These are phyloP conservation scores for Sinocyclocheilus maitianheensis DNA, from an alignment of 2,113 vertebrate species.

Conservation along the genomic window DNA sequence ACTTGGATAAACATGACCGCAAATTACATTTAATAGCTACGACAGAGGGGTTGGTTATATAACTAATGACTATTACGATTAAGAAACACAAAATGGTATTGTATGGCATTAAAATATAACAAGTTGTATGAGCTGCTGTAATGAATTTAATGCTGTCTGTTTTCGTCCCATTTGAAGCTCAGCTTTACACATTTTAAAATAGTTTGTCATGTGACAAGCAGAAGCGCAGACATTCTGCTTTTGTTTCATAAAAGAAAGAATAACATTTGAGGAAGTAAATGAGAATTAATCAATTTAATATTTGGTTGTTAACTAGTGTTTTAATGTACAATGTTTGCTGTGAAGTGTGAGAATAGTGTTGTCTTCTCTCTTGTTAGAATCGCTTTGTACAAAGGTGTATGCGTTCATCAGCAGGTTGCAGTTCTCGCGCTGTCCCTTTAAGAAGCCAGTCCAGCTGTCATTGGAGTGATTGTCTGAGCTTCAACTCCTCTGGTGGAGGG, in stretches of 20 bases:
- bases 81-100: background rate
- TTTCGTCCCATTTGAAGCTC: background rate
- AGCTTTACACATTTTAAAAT: background rate
- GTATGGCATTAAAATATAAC: background rate
- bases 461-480: constrained; percentile 60
- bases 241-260: background rate
- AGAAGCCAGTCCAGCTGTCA: constrained; percentile 63
- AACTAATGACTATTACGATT: background rate
- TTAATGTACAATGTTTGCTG: background rate
- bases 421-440: constrained; percentile 71
- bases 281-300: background rate
- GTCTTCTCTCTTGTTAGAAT: background rate
- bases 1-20: background rate
- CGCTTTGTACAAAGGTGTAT: background rate
- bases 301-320: background rate
- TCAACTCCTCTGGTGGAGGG: constrained; percentile 38
- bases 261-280: background rate
- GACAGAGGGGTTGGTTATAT: background rate
- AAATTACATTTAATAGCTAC: background rate
- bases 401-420: background rate
- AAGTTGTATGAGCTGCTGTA: background rate
- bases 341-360: background rate
- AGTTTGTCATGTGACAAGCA: background rate
- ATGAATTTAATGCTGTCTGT: background rate
- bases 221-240: background rate